Evolutionary conservation across 2,888 invertebrate genomes (phyloP).

Genomic region (Odontocerum albicorne): DNA sequence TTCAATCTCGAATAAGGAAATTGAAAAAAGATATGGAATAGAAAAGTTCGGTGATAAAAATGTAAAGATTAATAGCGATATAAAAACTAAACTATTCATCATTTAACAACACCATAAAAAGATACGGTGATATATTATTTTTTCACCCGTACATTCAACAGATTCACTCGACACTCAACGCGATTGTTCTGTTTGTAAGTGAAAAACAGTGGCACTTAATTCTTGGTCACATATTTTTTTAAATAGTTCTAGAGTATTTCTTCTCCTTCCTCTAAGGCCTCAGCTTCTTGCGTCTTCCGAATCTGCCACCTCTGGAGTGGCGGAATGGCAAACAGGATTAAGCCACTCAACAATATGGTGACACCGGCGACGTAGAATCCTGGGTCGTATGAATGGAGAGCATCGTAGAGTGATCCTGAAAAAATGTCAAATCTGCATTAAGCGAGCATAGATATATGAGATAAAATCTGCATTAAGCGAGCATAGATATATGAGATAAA

Average conservation of each 20-base stretch:
- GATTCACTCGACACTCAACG: too few relatives aligned
- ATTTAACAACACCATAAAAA: conserved; percentile 10
- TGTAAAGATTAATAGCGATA: neutral
- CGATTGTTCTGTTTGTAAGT: too few relatives aligned
- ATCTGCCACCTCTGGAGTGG: conserved; percentile 59
- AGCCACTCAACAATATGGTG: conserved; percentile 82
- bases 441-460: too few relatives aligned
- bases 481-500: too few relatives aligned
- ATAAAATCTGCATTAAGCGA: too few relatives aligned
- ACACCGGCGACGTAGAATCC: conserved; percentile 88
- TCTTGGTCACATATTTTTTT: too few relatives aligned
- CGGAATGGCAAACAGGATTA: conserved; percentile 85
- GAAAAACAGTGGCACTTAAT: too few relatives aligned
- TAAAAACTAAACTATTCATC: neutral
- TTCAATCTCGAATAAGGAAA: conserved; percentile 19
- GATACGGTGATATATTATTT: conserved; percentile 2
- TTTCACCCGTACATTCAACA: too few relatives aligned
- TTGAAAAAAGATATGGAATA: conserved; percentile 21
- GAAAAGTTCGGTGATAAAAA: conserved; percentile 4
- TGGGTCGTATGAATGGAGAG: conserved; percentile 74
- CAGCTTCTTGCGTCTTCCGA: conserved; percentile 35
- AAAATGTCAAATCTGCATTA: too few relatives aligned
- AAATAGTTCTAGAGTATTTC: conserved; percentile 3
- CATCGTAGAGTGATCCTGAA: conserved; percentile 83
- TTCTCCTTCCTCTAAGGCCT: conserved; percentile 38